Conservation (phyloP, 2,113 vertebrate genomes). For the Martes martes region DNA sequence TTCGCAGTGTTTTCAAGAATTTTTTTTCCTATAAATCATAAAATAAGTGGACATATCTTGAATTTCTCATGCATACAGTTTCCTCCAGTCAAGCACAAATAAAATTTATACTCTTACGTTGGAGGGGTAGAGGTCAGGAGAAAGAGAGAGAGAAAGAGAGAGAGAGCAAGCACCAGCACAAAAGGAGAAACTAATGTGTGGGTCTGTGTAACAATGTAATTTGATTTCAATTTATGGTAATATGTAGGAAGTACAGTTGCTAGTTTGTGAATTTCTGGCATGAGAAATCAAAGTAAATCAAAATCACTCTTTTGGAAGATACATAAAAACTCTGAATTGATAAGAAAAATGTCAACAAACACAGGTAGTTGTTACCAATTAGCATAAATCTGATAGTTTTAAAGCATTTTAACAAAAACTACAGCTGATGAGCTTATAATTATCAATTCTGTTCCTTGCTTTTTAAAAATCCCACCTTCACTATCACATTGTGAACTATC, state of each 20-base stretch:
- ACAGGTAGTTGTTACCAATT: not conserved
- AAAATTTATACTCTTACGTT: not conserved
- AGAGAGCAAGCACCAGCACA: not conserved
- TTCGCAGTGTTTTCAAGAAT: not conserved
- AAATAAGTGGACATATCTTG: not conserved
- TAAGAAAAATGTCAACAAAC: conserved; percentile 8
- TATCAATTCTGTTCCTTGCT: not conserved
- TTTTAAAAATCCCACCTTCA: not conserved
- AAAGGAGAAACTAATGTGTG: not conserved
- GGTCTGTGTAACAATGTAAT: not conserved
- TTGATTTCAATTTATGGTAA: not conserved
- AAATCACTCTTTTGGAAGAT: not conserved
- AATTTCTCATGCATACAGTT: not conserved
- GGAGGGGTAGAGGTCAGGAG: not conserved
- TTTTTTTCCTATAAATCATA: not conserved
- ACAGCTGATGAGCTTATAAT: not conserved
- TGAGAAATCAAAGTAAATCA: not conserved
- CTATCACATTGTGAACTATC: not conserved
- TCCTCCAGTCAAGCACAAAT: not conserved
- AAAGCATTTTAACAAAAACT: not conserved
- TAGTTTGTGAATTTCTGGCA: not conserved
- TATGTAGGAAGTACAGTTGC: not conserved
- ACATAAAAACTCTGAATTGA: not conserved
- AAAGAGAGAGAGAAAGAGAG: not conserved
- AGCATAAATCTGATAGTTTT: not conserved